Percentiles rank a stretch among this genome's conserved stretches.
Conservation (phyloP, 2,113 vertebrate genomes). For the Crocuta crocuta region DNA sequence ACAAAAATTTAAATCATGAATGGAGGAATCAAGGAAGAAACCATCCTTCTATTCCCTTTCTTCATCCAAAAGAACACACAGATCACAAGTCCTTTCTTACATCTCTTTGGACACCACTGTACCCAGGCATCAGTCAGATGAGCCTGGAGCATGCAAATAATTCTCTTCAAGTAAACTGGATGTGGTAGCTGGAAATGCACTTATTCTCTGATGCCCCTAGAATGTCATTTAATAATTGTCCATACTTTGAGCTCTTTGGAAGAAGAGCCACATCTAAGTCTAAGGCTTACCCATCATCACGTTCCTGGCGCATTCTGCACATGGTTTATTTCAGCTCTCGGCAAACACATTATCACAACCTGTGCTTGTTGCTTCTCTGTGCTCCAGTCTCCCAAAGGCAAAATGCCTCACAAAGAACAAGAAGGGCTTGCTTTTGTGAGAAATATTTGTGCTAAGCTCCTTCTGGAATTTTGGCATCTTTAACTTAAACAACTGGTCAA, state of each 20-base stretch:
- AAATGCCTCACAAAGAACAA: not conserved
- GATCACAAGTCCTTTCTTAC: not conserved
- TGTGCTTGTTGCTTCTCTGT: not conserved
- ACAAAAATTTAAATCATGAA: not conserved
- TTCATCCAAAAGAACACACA: not conserved
- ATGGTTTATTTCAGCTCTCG: not conserved
- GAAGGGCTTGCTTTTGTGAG: not conserved
- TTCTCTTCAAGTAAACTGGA: not conserved
- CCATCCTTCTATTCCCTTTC: not conserved
- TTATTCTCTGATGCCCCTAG: not conserved
- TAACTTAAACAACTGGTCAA: slow-evolving; percentile 47
- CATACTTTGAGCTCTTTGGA: not conserved
- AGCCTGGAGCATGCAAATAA: not conserved
- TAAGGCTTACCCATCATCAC: not conserved
- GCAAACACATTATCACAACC: not conserved
- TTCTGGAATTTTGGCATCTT: slow-evolving; percentile 46
- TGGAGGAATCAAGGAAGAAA: not conserved
- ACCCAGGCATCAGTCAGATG: not conserved
- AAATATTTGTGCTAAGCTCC: not conserved
- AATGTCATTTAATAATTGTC: not conserved
- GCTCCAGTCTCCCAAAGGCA: not conserved
- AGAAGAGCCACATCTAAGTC: not conserved
- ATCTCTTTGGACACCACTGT: not conserved
- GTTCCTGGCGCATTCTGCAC: not conserved
- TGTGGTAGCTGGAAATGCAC: not conserved